Evolutionary conservation across 2,888 invertebrate genomes (phyloP).

Genomic region (Lasius fuliginosus): DNA sequence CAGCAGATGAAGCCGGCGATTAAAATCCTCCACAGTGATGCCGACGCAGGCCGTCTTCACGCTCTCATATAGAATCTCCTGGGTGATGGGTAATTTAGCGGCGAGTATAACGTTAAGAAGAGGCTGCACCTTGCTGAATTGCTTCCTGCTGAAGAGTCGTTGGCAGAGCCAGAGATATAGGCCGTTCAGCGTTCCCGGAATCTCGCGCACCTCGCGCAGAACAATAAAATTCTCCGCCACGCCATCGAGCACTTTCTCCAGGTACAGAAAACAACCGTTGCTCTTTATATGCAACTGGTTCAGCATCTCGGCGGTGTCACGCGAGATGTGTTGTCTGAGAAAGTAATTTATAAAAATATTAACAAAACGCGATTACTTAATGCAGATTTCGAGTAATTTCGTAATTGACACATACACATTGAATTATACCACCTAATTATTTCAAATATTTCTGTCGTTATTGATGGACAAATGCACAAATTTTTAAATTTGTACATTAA

Average conservation of each 20-base stretch:
- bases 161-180: conserved; percentile 98
- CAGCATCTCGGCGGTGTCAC: conserved; percentile 97
- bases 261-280: conserved; percentile 95
- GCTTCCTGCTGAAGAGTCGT: conserved; percentile 95
- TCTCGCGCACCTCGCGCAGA: conserved; percentile 95
- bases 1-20: conserved; percentile 92
- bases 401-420: not conserved
- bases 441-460: not conserved
- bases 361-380: conserved; percentile 17
- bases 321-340: conserved; percentile 93
- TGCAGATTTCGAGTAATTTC: not conserved
- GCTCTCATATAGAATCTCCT: conserved; percentile 93
- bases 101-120: conserved; percentile 95
- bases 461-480: not conserved
- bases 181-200: conserved; percentile 97
- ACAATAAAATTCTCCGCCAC: conserved; percentile 97
- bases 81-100: conserved; percentile 94
- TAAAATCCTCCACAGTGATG: conserved; percentile 93
- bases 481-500: not conserved
- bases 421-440: not conserved
- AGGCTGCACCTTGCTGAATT: conserved; percentile 94
- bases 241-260: conserved; percentile 96
- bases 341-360: conserved; percentile 24
- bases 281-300: conserved; percentile 98
- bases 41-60: conserved; percentile 93